Base-by-base conservation (phyloP, 2,113 vertebrate species). In the Bambusicola thoracicus region DNA sequence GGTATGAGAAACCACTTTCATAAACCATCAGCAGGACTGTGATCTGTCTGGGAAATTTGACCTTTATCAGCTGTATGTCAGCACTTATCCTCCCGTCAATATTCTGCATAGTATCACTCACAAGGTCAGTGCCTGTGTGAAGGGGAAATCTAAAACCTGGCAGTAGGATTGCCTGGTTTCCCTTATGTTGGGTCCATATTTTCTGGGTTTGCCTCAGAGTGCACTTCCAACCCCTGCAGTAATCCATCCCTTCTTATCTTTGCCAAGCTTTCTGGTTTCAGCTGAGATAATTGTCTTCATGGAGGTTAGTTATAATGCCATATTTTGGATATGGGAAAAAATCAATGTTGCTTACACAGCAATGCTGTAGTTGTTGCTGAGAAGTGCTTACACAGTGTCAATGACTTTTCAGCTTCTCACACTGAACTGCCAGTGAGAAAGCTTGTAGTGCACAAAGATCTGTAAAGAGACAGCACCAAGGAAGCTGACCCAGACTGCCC, bases 141-240 rank as follows among this genome's bases (percentile, higher is more conserved):
- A 44, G 2, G 3, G 10, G 7, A 13, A 76, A 13, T 0, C 2
- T 0, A 3, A 63, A 66, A 6, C 30, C 15, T 56, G 73, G 14
- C 10, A 58, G 2, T 46, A 63, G 59, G 8, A 2, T 43, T 56
- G 29, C 12, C 30, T 1, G 0, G 4, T 80, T 87, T 79, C 34
- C 3, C 17, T 46, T 34, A n/a, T 6, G 13, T 79, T 34, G 2
- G n/a, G 55, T 68, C n/a, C 32, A 2, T 59, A 34, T 92, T 81
- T 70, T 44, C 18, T 81, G 20, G 66, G 48, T 20, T 59, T 81
- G 48, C 27, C 34, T 5, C 17, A 40, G 15, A 40, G 8, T 13
- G 6, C 1, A 0, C 46, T 89, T 85, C 63, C 44, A 21, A 9
- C 15, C 53, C 12, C 63, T 66, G 17, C 40, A 32, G 30, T 25